These are phyloP conservation scores for Callochromis pleurospilus DNA, from an alignment of 2,113 vertebrate species.

Conservation along the genomic window DNA sequence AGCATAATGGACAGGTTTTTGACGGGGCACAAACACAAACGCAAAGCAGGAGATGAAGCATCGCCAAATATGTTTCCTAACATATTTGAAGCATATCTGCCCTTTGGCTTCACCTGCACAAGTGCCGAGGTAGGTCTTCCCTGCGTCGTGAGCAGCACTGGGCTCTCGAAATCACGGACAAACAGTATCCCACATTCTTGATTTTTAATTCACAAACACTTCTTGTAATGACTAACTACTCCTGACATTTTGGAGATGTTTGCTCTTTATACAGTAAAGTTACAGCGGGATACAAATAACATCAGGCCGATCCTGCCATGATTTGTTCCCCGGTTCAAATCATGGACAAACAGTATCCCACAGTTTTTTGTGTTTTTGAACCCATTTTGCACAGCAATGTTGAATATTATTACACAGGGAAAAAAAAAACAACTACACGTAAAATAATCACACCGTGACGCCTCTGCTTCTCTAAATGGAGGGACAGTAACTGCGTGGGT, in stretches of 20 bases:
- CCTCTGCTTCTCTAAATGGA: rapidly evolving
- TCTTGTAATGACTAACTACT: rapidly evolving
- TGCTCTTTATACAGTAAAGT: neutral
- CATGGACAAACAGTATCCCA: rapidly evolving
- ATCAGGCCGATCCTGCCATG: rapidly evolving
- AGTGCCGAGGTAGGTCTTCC: rapidly evolving
- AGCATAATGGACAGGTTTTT: neutral
- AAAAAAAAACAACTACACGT: rapidly evolving
- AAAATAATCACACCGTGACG: neutral
- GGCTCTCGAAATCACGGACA: rapidly evolving
- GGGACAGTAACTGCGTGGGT: rapidly evolving
- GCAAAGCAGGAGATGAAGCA: neutral
- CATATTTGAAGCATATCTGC: neutral
- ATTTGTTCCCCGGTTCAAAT: neutral
- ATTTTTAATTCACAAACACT: neutral
- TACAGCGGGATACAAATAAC: rapidly evolving
- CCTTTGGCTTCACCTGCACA: rapidly evolving
- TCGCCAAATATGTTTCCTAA: rapidly evolving
- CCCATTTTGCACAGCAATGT: neutral
- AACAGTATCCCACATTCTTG: rapidly evolving
- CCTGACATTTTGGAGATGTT: neutral
- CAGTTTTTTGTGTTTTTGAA: neutral
- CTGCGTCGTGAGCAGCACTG: rapidly evolving
- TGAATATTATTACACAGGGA: neutral
- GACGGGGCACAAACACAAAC: rapidly evolving